Base-by-base conservation (phyloP, 2,888 invertebrate species). In the Tetragonisca angustula region DNA sequence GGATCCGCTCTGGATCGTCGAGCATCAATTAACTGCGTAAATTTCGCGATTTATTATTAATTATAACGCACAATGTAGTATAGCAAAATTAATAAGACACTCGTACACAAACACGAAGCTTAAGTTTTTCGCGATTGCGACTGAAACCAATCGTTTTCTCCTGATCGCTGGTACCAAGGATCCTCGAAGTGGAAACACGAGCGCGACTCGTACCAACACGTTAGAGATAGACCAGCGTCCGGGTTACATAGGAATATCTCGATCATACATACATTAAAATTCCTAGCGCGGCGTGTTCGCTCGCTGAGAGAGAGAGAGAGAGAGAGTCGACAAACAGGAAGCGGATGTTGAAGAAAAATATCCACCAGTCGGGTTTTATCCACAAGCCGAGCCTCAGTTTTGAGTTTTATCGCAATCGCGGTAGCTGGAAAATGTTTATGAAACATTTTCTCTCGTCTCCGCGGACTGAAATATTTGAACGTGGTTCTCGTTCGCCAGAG, bases 251-350 rank as follows among this genome's bases (percentile, higher is more conserved):
- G n/a, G 56, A 72, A 69, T 76, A 76, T 76, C 76, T 71, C 49
- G 49, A 71, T 75, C 5, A 56, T 15, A 56, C 72, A 56, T 15
- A 56, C 52, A 81, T 83, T 76, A 24, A 62, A 69, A 75, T 75
- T 81, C 76, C 69, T 27, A 27, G 32, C 27, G 27, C 43, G n/a
- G 27, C 27, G 32, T 21, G 54, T n/a, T 24, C 56, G 65, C 19
- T 62, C 17, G 32, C 43, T 11, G 9, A 43, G 43, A 9, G 43
- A 43, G 43, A 36, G 36, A 43, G 36, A 36, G 9, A 36, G 36
- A 36, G 52, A 49, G 52, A 19, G 43, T 17, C 59, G 77, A 72
- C 75, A 75, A 75, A 80, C 67, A 65, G 24, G 65, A 32, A 75
- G 54, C 49, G 56, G 56, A 69, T 17, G 67, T 56, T 69, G 50